Evolutionary conservation across 1,140 invertebrate genomes (phyloP).

Genomic region (Drosophila micromelanica): DNA sequence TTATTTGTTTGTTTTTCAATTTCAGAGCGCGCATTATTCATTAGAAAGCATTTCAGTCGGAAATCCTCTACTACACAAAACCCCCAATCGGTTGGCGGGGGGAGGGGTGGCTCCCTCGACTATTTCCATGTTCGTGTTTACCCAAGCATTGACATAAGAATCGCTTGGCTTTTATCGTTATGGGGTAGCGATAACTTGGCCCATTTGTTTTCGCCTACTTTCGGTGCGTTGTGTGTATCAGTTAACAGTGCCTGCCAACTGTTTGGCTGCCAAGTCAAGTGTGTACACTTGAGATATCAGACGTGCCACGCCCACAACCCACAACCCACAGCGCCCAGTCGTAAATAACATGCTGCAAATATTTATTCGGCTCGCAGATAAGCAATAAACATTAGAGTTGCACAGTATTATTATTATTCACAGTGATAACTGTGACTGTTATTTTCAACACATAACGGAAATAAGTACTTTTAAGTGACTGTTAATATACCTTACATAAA

Average conservation of each 20-base stretch:
- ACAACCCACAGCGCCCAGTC: slow-evolving; percentile 25
- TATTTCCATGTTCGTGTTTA: slow-evolving; percentile 40
- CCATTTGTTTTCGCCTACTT: slow-evolving; percentile 77
- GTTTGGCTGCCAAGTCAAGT: slow-evolving; percentile 74
- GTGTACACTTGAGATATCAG: slow-evolving; percentile 78
- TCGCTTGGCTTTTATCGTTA: slow-evolving; percentile 75
- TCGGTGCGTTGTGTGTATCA: slow-evolving; percentile 57
- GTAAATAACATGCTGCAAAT: slow-evolving; percentile 75
- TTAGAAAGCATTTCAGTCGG: slow-evolving; percentile 37
- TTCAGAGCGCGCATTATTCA: slow-evolving; percentile 69
- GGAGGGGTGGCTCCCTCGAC: no score
- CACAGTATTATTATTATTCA: no score
- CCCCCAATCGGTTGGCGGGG: not conserved
- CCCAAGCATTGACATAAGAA: slow-evolving; percentile 69
- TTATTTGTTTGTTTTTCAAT: slow-evolving; percentile 81
- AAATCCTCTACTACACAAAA: slow-evolving; percentile 1
- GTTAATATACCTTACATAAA: no score
- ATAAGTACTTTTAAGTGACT: no score
- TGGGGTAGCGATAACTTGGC: slow-evolving; percentile 61
- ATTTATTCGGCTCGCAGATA: slow-evolving; percentile 71
- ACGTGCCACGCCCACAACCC: slow-evolving; percentile 18
- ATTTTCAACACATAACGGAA: no score
- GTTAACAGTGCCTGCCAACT: slow-evolving; percentile 64
- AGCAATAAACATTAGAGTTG: slow-evolving; percentile 57
- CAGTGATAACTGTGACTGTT: no score